Evolutionary conservation across 2,888 invertebrate species (phyloP), one percentile per base, ranked within the genome.

Genomic region (Schizotus pectinicornis): DNA sequence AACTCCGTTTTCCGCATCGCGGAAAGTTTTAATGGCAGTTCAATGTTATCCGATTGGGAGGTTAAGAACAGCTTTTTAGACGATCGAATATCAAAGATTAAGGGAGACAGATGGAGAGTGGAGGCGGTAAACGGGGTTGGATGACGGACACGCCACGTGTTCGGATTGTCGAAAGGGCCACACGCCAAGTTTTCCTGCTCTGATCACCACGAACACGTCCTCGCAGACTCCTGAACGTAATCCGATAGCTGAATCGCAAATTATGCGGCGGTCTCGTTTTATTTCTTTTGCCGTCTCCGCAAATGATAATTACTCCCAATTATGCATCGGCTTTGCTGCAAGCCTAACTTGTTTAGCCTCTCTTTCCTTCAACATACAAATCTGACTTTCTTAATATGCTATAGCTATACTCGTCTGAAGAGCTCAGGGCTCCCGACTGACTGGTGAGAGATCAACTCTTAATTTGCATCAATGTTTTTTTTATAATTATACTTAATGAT

Each of bases 21-120:
- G 51, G 59, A 61, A 65, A 69, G 60, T 71, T 71, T 66, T 71
- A 73, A 72, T 72, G 69, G 71, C 65, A 67, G 68, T 72, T 72
- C 67, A 64, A 57, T 74, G 72, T 72, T 71, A 72, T 71, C 67
- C 70, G 67, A 68, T 67, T 67, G 65, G 62, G 64, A 68, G 58
- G 67, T 60, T 59, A 55, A 61, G 61, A 64, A 65, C 65, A 65
- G 62, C 65, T 63, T 68, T 63, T 67, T 53, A 56, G 61, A 64
- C 68, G 69, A 74, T 74, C 72, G 69, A 69, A 72, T 74, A 71
- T 73, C 72, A 70, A 72, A 73, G 71, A 74, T 74, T 73, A 70
- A 68, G 61, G 64, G 64, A 67, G 71, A 65, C 70, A 70, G 63
- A 68, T 66, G 68, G 67, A 63, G 57, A 64, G 61, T 64, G 62